Conservation (phyloP, 2,797 vertebrate genomes). For the Catharus ustulatus region DNA sequence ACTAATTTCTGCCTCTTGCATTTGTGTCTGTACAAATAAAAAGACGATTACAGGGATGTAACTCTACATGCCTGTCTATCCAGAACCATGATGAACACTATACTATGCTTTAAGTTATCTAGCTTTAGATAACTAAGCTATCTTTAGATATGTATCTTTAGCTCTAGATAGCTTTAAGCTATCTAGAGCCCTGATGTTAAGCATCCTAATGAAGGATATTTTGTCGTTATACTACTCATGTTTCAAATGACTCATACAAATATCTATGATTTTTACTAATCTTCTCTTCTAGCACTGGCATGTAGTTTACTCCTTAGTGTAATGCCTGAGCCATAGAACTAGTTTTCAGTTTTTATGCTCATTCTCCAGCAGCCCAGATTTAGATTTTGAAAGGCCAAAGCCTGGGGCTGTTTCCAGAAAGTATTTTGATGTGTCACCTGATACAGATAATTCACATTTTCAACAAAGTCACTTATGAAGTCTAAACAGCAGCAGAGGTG, state of each 20-base stretch:
- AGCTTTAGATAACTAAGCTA: neutral
- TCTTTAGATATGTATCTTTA: no score
- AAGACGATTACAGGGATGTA: neutral
- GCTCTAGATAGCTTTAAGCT: neutral
- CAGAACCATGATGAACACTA: neutral
- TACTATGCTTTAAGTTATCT: neutral
- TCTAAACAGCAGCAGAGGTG: neutral
- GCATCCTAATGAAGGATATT: neutral
- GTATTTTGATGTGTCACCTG: neutral
- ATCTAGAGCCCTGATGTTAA: neutral
- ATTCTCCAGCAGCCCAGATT: neutral
- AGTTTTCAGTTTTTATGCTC: neutral
- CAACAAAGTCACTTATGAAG: neutral
- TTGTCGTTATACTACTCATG: neutral
- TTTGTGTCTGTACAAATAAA: neutral
- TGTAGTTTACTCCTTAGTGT: neutral
- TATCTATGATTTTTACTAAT: neutral
- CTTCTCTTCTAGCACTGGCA: neutral
- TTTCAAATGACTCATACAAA: neutral
- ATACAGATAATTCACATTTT: neutral
- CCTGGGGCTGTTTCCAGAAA: neutral
- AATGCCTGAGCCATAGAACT: neutral
- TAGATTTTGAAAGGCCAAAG: neutral
- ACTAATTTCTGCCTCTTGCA: neutral
- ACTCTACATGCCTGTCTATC: neutral